Conservation (phyloP, 2,113 vertebrate species). For the Noturus placidus region DNA sequence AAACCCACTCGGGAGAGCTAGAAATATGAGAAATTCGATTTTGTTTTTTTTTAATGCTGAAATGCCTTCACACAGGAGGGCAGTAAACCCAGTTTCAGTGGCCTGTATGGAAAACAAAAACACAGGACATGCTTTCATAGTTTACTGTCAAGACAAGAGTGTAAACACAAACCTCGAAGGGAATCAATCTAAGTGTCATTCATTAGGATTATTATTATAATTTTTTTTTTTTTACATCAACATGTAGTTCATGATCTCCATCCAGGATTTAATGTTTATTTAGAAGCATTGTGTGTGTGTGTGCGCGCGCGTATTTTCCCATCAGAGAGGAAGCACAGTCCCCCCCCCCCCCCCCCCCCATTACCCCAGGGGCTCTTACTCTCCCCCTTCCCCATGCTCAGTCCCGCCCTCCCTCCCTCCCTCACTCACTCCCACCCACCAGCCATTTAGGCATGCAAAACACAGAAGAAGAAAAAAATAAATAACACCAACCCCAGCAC, state of each 20-base stretch:
- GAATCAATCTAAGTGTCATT: neutral
- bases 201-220: too few relatives aligned
- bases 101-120: neutral
- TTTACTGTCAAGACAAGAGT: neutral
- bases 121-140: neutral
- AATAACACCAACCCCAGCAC: neutral
- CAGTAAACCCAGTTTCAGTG: neutral
- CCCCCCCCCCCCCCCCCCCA: conserved; percentile 18
- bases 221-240: neutral
- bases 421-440: conserved; percentile 61
- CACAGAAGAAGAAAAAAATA: conserved; percentile 28
- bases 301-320: conserved; percentile 51
- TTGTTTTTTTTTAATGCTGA: too few relatives aligned
- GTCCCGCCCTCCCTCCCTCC: conserved; percentile 77
- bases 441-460: conserved; percentile 68
- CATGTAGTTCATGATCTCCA: neutral
- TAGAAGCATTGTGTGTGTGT: conserved; percentile 22
- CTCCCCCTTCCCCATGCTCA: conserved; percentile 64
- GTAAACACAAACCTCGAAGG: neutral
- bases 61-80: neutral
- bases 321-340: conserved; percentile 64
- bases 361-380: conserved; percentile 71
- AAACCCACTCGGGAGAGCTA: neutral
- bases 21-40: neutral
- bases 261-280: conserved; percentile 21